phyloP scores from a whole-genome alignment of 2,797 vertebrate species.

The Melanotaenia parkinsoni region DNA sequence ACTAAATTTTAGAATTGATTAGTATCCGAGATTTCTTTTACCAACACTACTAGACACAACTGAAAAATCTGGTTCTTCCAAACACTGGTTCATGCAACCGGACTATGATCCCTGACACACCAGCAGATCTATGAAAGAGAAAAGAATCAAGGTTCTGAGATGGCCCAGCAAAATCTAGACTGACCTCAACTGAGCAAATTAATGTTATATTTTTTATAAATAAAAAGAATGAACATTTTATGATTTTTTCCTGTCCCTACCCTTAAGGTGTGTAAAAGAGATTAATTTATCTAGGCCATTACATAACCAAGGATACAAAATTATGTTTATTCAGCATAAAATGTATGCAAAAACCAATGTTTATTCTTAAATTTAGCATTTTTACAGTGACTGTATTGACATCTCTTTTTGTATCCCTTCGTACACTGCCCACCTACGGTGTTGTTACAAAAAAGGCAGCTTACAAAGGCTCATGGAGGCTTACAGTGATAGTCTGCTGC shows the following conservation, averaged over 20 bases:
- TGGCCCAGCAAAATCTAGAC: background rate
- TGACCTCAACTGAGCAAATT: background rate
- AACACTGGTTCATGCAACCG: background rate
- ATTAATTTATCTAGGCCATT: background rate
- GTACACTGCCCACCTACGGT: slow-evolving; percentile 12
- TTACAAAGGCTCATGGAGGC: slow-evolving; percentile 23
- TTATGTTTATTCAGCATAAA: background rate
- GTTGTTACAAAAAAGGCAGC: slow-evolving; percentile 17
- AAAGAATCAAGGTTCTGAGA: background rate
- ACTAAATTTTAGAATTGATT: no score
- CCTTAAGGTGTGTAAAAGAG: background rate
- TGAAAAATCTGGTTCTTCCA: background rate
- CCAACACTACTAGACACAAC: background rate
- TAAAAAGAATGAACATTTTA: no score
- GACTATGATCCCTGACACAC: background rate
- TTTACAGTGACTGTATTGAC: slow-evolving; percentile 1
- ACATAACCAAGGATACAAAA: slow-evolving; percentile 4
- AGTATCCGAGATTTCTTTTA: no score
- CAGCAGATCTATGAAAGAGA: background rate
- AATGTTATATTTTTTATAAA: background rate
- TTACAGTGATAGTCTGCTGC: slow-evolving; percentile 20
- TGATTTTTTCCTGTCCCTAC: background rate
- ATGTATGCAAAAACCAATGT: background rate
- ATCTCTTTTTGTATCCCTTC: background rate
- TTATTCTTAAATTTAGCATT: slow-evolving; percentile 6